A percentile compares a stretch with the other conserved stretches of the same genome.
Conservation (phyloP, 92 coral and sea anemone genomes). For the Epizoanthus stellaris region DNA sequence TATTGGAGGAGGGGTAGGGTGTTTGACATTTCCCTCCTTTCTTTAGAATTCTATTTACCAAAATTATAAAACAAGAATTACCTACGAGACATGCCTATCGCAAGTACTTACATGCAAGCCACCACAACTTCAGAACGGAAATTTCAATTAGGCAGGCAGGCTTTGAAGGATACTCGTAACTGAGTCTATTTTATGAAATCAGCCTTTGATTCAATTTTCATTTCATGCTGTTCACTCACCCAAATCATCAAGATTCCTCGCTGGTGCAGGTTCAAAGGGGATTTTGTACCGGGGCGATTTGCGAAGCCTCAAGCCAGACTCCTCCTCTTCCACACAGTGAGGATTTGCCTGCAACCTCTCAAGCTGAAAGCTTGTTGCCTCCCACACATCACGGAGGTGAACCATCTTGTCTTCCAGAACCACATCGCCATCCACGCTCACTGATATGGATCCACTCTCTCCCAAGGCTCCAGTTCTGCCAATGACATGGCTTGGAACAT, state of each 20-base stretch:
- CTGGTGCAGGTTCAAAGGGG: conserved; percentile 70
- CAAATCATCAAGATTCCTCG: conserved; percentile 12
- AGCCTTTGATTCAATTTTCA: no score
- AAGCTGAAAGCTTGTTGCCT: conserved; percentile 96
- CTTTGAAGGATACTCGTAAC: no score
- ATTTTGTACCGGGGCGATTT: conserved; percentile 80
- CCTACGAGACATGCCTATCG: no score
- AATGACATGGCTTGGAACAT: conserved; percentile 72
- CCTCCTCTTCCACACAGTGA: conserved; percentile 87
- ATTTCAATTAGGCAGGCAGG: no score
- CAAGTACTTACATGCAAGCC: no score
- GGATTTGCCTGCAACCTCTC: conserved; percentile 93
- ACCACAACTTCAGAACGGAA: no score
- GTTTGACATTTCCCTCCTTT: no score
- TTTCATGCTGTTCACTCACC: conserved; percentile 9
- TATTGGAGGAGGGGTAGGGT: no score
- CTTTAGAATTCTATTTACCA: no score
- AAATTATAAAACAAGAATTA: no score
- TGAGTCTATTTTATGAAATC: no score
- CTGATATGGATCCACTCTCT: conserved; percentile 71
- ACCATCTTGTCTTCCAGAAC: conserved; percentile 94
- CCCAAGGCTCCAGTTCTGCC: conserved; percentile 77
- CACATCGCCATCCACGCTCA: conserved; percentile 70
- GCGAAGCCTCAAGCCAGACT: conserved; percentile 75
- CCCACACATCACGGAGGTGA: conserved; percentile 91